Evolutionary conservation across 2,797 vertebrate genomes (phyloP).

Genomic region (Anguilla obscura): DNA sequence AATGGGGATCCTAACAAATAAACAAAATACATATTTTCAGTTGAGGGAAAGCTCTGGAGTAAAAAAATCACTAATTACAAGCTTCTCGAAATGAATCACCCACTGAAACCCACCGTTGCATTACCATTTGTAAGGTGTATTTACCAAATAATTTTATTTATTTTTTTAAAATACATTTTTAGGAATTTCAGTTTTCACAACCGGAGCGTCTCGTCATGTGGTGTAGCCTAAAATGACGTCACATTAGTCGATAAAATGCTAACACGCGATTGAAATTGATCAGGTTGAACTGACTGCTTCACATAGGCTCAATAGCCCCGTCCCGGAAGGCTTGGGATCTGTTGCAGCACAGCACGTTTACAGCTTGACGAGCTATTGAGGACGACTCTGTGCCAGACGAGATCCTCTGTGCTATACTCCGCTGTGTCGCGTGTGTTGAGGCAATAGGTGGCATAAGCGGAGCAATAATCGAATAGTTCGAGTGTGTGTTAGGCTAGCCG

Average conservation of each 20-base stretch:
- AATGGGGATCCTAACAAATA: too few species aligned
- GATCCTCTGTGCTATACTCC: background rate
- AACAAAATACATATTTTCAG: too few species aligned
- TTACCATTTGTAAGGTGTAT: too few species aligned
- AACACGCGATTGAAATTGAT: constrained; percentile 31
- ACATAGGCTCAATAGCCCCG: background rate
- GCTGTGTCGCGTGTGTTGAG: background rate
- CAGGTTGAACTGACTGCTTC: constrained; percentile 2
- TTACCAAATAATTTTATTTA: too few species aligned
- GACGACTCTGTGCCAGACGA: background rate
- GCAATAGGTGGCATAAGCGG: background rate
- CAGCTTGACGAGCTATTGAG: background rate
- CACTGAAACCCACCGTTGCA: too few species aligned
- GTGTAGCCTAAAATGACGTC: constrained; percentile 52
- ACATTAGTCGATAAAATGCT: constrained; percentile 23
- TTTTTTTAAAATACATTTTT: too few species aligned
- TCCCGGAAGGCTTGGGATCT: background rate
- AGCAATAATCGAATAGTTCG: background rate
- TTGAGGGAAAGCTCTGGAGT: too few species aligned
- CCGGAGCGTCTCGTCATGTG: constrained; percentile 45
- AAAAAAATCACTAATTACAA: too few species aligned
- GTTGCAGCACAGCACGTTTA: background rate
- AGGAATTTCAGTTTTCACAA: background rate
- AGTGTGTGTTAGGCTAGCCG: background rate
- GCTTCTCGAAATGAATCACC: too few species aligned